Evolutionary conservation across 2,888 invertebrate genomes (phyloP), one percentile per base, ranked within the genome.

Genomic region (Sepioteuthis lessoniana): DNA sequence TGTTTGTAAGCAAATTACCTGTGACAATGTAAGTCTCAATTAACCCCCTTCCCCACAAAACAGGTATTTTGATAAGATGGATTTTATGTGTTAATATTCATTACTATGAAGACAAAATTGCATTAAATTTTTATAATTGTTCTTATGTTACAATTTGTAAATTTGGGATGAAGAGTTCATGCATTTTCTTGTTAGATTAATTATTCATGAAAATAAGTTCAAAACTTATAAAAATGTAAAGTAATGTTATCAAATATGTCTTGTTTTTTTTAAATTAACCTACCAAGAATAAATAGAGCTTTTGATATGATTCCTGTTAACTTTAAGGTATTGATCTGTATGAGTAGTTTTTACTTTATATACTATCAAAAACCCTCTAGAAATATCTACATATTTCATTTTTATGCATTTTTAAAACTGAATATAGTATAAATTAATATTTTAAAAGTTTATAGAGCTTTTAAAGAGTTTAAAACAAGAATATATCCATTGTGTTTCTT

Each of bases 41-140:
- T 76, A 35, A 13, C 76, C 76, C 60, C 60, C 31, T 13, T 10
- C 3, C 25, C 28, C 55, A 55, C 76, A 76, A 76, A 76, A 35
- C 76, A 76, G 76, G 76, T n/a, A 76, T 76, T 76, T 76, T 35
- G 8, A 76, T 76, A 21, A 25, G 50, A n/a, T 76, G 76, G 76
- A n/a, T 35, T 76, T 76, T 76, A 16, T 76, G n/a, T 76, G 13
- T 76, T 21, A 55, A 55, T 55, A 55, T 55, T 55, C 25, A 55
- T 76, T 76, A 35, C 35, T 76, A 76, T 55, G 76, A 76, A 76
- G 76, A 76, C n/a, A 76, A 55, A 76, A 76, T 76, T 76, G n/a
- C 76, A 76, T 35, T 35, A 76, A 76, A 76, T 35, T 35, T 76
- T 76, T 76, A n/a, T 76, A 76, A 76, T 16, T 76, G 31, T 76